Conservation (phyloP, 2,888 invertebrate species). For the Cynaeus angustus region DNA sequence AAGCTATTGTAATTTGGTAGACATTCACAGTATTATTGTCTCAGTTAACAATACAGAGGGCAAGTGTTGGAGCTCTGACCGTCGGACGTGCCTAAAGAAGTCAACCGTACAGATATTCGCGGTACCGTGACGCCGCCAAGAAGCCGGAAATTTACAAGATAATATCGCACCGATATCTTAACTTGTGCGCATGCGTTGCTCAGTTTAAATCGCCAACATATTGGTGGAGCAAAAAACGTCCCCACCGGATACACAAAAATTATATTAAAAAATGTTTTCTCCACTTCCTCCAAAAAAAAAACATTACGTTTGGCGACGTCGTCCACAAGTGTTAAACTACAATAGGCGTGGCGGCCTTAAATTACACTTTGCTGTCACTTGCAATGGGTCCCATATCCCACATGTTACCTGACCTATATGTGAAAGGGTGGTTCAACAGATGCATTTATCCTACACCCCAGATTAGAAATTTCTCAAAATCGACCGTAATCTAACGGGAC, state of each 20-base stretch:
- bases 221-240: constrained; percentile 28
- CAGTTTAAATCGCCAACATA: constrained; percentile 17
- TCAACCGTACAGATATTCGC: constrained; percentile 56
- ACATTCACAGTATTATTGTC: constrained; percentile 53
- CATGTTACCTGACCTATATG: constrained; percentile 44
- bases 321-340: constrained; percentile 38
- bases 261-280: constrained; percentile 46
- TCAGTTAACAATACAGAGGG: constrained; percentile 52
- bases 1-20: constrained; percentile 50
- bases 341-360: constrained; percentile 34
- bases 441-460: constrained; percentile 7
- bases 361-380: constrained; percentile 43
- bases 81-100: constrained; percentile 56
- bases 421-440: constrained; percentile 37
- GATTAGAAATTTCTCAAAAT: constrained; percentile 34
- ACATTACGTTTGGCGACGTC: constrained; percentile 31
- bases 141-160: constrained; percentile 58
- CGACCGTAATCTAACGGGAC: constrained; percentile 30
- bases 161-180: constrained; percentile 56
- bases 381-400: constrained; percentile 35
- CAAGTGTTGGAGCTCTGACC: constrained; percentile 50
- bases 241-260: constrained; percentile 42
- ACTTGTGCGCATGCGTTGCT: constrained; percentile 49
- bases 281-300: constrained; percentile 43
- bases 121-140: constrained; percentile 54